These are phyloP conservation scores for Drosophila murphyi DNA, from an alignment of 1,140 invertebrate genomes.

Conservation along the genomic window DNA sequence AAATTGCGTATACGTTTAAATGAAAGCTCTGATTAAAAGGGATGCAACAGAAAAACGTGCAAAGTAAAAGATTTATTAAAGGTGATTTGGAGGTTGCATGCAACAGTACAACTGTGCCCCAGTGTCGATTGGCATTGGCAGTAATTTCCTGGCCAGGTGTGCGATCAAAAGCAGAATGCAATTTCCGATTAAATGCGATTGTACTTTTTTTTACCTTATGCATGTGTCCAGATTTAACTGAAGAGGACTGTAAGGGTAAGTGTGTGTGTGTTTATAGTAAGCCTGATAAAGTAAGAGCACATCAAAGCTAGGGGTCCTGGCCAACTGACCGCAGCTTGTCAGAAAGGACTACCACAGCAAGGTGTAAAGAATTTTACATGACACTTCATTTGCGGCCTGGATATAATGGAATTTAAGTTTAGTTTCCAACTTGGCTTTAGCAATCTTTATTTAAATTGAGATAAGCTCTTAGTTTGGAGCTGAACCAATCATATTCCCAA, in stretches of 20 bases:
- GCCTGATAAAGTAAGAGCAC: neutral
- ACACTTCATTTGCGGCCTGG: too few relatives aligned
- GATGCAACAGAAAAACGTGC: constrained; percentile 26
- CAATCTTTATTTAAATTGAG: too few relatives aligned
- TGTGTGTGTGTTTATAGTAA: too few relatives aligned
- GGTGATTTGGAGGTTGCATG: neutral
- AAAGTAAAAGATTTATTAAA: constrained; percentile 26
- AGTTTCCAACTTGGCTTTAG: too few relatives aligned
- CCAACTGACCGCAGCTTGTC: constrained; percentile 1
- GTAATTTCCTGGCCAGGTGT: constrained; percentile 67
- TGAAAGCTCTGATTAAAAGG: constrained; percentile 3
- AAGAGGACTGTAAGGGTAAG: too few relatives aligned
- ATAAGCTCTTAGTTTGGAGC: too few relatives aligned
- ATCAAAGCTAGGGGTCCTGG: neutral
- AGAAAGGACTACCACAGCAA: neutral
- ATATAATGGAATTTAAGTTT: too few relatives aligned
- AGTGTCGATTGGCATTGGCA: constrained; percentile 51
- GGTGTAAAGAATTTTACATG: too few relatives aligned
- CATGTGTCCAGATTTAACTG: constrained; percentile 49
- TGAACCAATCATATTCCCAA: too few relatives aligned
- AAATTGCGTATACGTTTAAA: too few relatives aligned
- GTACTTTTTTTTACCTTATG: constrained; percentile 12
- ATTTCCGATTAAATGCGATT: constrained; percentile 66
- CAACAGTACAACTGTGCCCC: neutral
- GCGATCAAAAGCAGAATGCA: constrained; percentile 73